These are phyloP conservation scores for Sciurus vulgaris DNA, from an alignment of 2,797 vertebrate species.

Conservation along the genomic window DNA sequence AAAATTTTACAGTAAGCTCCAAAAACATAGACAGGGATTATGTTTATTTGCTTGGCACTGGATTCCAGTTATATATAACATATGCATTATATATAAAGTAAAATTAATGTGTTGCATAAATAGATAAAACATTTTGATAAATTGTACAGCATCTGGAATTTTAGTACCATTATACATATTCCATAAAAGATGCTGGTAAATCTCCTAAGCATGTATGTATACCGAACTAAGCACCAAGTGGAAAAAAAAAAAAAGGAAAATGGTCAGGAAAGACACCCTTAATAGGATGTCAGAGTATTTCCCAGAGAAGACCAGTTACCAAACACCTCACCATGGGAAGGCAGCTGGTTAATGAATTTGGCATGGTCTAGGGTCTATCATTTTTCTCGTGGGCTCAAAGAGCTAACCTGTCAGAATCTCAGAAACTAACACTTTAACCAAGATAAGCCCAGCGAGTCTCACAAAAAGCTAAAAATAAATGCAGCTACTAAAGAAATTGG, in stretches of 20 bases:
- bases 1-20: neutral
- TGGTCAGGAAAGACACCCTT: neutral
- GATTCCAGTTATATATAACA: conserved; percentile 21
- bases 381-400: conserved; percentile 37
- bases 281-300: neutral
- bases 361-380: neutral
- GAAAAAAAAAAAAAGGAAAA: neutral
- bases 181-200: conserved; percentile 50
- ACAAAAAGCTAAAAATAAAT: neutral
- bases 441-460: neutral
- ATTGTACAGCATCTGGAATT: conserved; percentile 27
- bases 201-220: conserved; percentile 47
- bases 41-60: conserved; percentile 3
- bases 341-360: conserved; percentile 16
- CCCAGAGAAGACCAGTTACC: conserved; percentile 21
- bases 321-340: neutral
- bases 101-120: conserved; percentile 34
- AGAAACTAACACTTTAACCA: conserved; percentile 29
- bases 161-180: neutral
- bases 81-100: neutral
- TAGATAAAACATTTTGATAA: neutral
- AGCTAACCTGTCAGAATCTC: conserved; percentile 7
- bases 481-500: neutral
- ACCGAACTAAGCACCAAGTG: conserved; percentile 7
- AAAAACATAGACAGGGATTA: neutral